Evolutionary conservation across 2,113 vertebrate species (phyloP).

Genomic region (Cebus imitator): DNA sequence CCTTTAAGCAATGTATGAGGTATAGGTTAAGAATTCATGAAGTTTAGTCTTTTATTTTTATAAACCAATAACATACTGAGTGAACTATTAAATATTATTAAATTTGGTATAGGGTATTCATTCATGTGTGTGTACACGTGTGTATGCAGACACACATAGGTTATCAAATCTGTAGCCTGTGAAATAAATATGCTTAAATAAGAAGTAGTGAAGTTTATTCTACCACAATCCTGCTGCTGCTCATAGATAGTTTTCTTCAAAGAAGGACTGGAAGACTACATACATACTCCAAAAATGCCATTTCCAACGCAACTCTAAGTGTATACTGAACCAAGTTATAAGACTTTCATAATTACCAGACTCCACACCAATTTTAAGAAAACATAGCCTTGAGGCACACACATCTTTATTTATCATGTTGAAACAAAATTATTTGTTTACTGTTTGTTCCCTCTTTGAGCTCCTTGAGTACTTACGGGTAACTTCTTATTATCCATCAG

Average conservation of each 20-base stretch:
- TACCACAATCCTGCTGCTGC: neutral
- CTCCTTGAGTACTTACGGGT: neutral
- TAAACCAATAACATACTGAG: neutral
- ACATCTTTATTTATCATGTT: neutral
- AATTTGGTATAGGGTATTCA: conserved; percentile 3
- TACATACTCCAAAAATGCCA: neutral
- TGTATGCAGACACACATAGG: neutral
- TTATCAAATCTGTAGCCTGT: neutral
- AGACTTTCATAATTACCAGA: neutral
- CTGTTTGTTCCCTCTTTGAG: neutral
- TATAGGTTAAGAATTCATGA: neutral
- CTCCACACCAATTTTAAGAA: neutral
- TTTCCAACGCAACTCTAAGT: neutral
- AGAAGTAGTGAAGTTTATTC: neutral
- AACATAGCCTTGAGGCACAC: neutral
- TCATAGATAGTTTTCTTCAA: neutral
- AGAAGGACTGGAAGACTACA: neutral
- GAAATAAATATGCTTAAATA: neutral
- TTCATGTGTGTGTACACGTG: fast-evolving
- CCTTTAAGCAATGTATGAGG: neutral
- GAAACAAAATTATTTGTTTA: neutral
- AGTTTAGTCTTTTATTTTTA: conserved; percentile 18
- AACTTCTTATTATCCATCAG: neutral
- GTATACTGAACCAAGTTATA: neutral
- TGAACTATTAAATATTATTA: conserved; percentile 13